Evolutionary conservation across 2,797 vertebrate genomes (phyloP), one percentile per base, ranked within the genome.

Genomic region (Argyrosomus regius): DNA sequence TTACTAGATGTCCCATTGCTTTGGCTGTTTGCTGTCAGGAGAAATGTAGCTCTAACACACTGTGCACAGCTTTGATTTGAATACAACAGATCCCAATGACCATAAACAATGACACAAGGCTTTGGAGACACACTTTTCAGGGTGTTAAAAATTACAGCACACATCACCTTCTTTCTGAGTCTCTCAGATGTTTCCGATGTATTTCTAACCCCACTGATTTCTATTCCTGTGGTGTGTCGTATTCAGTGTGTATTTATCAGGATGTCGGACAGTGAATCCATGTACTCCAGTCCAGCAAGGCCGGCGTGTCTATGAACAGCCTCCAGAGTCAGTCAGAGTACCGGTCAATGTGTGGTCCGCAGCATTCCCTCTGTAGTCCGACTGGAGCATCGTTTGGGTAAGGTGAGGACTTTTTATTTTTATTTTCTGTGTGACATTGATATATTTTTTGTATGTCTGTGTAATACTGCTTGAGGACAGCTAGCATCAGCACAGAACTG

Each of bases 281-380:
- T 64, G 97, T 99, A 39, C 95, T 98, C 31, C 96, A 97, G 90
- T 94, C 97, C 63, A 96, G 95, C 84, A 98, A 98, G 90, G 80
- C 78, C 0, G 97, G 97, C 0, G 65, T 99, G 81, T 88, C 91
- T 20, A 57, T 98, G 35, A 52, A 65, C 22, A 94, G 80, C 6
- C 94, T 99, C 35, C 97, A n/a, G n/a, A n/a, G n/a, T n/a, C n/a
- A 97, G 90, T 72, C 83, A 9, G 97, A 97, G 65, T 99, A 96
- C 89, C 91, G 71, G 28, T 94, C 94, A 1, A 85, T 99, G 65
- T 98, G 97, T 0, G 97, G 96, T 99, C 63, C 77, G 73, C 61
- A 96, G 95, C 81, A 90, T 99, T 72, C 97, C 98, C 2, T 93
- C 94, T 16, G 97, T 98, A 45, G 97, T 97, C 74, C 96, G 87